Conservation (phyloP, 2,888 invertebrate species). For the Uropetala carovei region DNA sequence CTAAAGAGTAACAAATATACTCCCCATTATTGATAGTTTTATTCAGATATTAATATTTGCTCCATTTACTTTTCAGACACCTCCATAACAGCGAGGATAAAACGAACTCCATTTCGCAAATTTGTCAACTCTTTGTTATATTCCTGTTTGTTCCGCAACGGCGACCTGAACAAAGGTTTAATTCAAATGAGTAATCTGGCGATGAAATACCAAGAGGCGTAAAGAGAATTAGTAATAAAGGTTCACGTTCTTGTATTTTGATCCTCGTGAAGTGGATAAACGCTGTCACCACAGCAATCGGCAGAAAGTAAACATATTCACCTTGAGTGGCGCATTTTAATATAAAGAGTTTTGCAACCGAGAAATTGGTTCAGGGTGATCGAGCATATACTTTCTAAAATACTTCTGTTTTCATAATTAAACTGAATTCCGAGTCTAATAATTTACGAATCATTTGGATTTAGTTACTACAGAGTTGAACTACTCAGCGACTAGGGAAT, state of each 20-base stretch:
- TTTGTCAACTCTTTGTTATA: conserved; percentile 85
- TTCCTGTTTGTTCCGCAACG: conserved; percentile 82
- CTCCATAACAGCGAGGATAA: conserved; percentile 82
- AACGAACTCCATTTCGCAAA: conserved; percentile 79
- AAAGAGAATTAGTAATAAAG: conserved; percentile 79
- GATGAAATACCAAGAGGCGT: conserved; percentile 82
- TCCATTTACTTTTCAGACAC: conserved; percentile 78
- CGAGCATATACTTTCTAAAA: too few relatives aligned
- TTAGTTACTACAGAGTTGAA: too few relatives aligned
- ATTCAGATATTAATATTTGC: too few relatives aligned
- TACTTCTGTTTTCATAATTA: too few relatives aligned
- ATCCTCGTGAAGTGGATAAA: neutral
- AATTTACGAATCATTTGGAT: too few relatives aligned
- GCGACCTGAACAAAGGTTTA: conserved; percentile 75
- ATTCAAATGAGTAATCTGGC: conserved; percentile 78
- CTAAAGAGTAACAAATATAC: neutral
- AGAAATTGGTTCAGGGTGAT: neutral
- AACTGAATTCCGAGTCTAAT: too few relatives aligned
- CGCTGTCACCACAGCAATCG: neutral
- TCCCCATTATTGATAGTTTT: neutral
- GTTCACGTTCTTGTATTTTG: neutral
- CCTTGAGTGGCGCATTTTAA: too few relatives aligned
- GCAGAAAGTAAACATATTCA: neutral
- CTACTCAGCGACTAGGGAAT: too few relatives aligned
- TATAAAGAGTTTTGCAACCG: neutral